Evolutionary conservation across 2,113 vertebrate genomes (phyloP), one percentile per base, ranked within the genome.

Genomic region (Lasiurus cinereus): DNA sequence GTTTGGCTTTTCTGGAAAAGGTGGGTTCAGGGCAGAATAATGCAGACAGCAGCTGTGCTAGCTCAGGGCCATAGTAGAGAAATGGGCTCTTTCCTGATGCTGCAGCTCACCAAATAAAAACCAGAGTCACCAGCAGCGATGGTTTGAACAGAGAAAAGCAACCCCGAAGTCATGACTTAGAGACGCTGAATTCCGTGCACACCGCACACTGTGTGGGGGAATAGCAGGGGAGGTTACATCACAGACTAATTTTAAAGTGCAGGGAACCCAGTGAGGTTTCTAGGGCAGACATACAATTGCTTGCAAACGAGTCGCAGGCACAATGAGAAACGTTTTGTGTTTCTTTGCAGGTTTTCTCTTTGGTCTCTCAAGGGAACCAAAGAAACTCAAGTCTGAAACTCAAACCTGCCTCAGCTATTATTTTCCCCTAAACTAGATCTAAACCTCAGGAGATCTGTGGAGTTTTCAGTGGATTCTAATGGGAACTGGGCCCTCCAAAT

Each of bases 281-380:
- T 54, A 91, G 87, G 67, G 54, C 86, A 87, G 79, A 87, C 36
- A 3, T 1, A 83, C 83, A 79, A 80, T 70, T 64, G 64, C 89
- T 77, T 72, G 78, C 86, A 87, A 83, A 92, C 66, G 83, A 94
- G 83, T 29, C 10, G 27, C 46, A 64, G 83, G n/a, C 79, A 77
- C 86, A 50, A 8, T 14, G 73, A 69, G 29, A 73, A n/a, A 18
- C 0, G 10, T 73, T 79, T 80, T 56, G 16, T 50, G 66, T 89
- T 91, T 89, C 59, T 83, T 70, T 66, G 69, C 31, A 83, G 64
- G 56, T 70, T 90, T 87, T 91, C 82, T 93, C 36, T 88, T 69
- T 67, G 11, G 74, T n/a, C 72, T 92, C 74, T 83, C 21, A 27
- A 74, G 90, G 79, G 76, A 96, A 46, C 48, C 21, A 15, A 46